Conservation (phyloP, 2,113 vertebrate genomes). For the Leuciscus idus region DNA sequence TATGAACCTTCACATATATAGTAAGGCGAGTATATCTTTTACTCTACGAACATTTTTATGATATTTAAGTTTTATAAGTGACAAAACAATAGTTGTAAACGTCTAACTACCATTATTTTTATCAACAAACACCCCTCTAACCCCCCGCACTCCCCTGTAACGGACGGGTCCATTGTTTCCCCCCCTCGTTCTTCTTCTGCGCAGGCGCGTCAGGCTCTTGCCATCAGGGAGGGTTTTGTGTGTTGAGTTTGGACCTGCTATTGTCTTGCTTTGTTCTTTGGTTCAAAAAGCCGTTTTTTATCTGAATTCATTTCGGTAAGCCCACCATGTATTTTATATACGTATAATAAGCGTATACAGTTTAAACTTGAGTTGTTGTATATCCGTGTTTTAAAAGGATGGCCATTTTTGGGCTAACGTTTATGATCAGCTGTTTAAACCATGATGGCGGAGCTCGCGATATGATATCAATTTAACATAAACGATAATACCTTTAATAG, state of each 20-base stretch:
- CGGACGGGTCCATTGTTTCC: slow-evolving; percentile 9
- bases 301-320: slow-evolving; percentile 83
- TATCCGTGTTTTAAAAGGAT: background rate
- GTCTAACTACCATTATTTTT: background rate
- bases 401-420: background rate
- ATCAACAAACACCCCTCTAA: background rate
- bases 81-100: background rate
- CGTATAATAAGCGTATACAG: fast-evolving
- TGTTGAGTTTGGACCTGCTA: slow-evolving; percentile 64
- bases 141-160: background rate
- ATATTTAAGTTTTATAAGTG: background rate
- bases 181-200: background rate
- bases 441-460: background rate
- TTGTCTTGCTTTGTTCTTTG: slow-evolving; percentile 64
- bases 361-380: too few relatives aligned
- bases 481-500: background rate
- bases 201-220: slow-evolving; percentile 66
- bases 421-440: slow-evolving; percentile 25
- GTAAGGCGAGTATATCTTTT: background rate
- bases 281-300: slow-evolving; percentile 75
- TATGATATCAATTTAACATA: background rate
- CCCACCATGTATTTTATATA: background rate
- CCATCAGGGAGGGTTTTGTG: slow-evolving; percentile 69
- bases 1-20: background rate
- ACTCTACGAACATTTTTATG: background rate